Evolutionary conservation across 2,113 vertebrate genomes (phyloP), one percentile per base, ranked within the genome.

Genomic region (Mirza zaza): DNA sequence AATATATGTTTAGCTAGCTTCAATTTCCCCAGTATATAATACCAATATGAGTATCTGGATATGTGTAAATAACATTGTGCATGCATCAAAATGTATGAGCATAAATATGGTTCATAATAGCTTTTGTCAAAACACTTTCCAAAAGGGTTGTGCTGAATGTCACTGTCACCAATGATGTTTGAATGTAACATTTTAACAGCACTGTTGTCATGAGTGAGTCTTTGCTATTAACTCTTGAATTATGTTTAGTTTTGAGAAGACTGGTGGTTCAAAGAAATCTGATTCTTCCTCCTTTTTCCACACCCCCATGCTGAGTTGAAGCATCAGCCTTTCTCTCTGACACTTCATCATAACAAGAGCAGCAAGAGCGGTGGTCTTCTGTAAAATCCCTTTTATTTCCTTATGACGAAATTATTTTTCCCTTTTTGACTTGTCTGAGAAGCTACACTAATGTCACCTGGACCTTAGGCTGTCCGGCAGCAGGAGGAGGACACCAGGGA

Each of bases 321-420:
- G 23, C 0, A 7, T 6, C 50, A 17, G 71, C 4, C 6, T 23
- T 76, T 94, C 86, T 82, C 45, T 93, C 55, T 95, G 7, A 27
- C 90, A 21, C 67, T 94, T 93, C 70, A 87, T 94, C 61, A 55
- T 0, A 10, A 20, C 4, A 65, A 82, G 32, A 77, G 48, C 25
- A 87, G 42, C 25, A 96, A 14, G 13, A 36, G 2, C 34, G 1
- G 32, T 86, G 81, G 48, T 92, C 34, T 96, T 98, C 70, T 67
- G 0, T 86, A 29, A 12, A 48, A 96, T 20, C 4, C 11, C 52
- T 68, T 86, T 95, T 76, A 90, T 95, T 96, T 79, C 8, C 2
- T 96, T 29, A 96, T 97, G 63, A 90, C 85, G 97, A 96, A 98
- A 97, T 96, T 96, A 81, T 95, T 75, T 97, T 93, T 98, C 85